These are phyloP conservation scores for Forbesichthys agassizii DNA, from an alignment of 2,113 vertebrate species.

Conservation along the genomic window DNA sequence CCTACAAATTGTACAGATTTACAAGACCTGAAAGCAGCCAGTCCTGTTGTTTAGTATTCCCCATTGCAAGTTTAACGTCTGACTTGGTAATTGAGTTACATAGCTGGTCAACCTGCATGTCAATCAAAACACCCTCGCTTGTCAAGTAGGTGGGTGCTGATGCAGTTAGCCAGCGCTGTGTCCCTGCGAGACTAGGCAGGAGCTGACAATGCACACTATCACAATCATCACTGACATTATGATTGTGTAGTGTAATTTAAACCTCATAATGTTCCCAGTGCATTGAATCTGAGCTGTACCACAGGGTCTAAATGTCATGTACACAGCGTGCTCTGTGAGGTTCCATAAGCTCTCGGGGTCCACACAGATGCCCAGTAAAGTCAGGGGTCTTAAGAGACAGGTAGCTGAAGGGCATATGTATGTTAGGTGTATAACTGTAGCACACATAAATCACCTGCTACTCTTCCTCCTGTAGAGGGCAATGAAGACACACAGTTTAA, in stretches of 20 bases:
- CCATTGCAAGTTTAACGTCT: too few species aligned
- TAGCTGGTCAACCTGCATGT: too few species aligned
- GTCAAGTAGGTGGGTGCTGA: too few species aligned
- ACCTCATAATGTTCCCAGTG: not conserved
- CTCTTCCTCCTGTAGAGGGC: conserved; percentile 78
- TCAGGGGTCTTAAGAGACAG: not conserved
- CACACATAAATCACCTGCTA: conserved; percentile 28
- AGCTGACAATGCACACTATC: conserved; percentile 4
- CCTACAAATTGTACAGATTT: too few species aligned
- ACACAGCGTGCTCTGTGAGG: not conserved
- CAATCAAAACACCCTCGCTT: too few species aligned
- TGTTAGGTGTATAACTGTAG: conserved; percentile 1
- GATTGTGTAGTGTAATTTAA: not conserved
- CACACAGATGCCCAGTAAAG: not conserved
- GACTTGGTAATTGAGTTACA: too few species aligned
- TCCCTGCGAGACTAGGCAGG: not conserved
- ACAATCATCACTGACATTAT: not conserved
- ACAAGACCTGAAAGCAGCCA: too few species aligned
- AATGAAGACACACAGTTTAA: conserved; percentile 73
- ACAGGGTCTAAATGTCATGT: not conserved
- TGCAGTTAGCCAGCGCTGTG: too few species aligned
- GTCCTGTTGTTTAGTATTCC: too few species aligned
- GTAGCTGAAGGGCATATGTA: not conserved
- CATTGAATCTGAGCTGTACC: not conserved
- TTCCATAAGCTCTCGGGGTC: not conserved